Evolutionary conservation across 2,797 vertebrate species (phyloP).

Genomic region (Myotis myotis): DNA sequence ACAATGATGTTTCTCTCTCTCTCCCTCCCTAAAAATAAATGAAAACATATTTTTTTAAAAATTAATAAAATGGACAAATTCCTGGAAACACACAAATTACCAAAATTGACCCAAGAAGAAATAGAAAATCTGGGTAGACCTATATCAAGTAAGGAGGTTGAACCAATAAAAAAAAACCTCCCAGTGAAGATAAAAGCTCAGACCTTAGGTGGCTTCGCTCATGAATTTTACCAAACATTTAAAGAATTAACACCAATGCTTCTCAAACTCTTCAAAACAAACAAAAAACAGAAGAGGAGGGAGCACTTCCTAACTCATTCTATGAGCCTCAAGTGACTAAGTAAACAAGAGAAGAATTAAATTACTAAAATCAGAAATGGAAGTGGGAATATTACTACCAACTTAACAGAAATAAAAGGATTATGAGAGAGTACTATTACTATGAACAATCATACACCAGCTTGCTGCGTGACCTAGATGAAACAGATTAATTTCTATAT

Average conservation of each 20-base stretch:
- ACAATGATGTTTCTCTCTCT: not conserved
- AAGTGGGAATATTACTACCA: not conserved
- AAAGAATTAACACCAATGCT: not conserved
- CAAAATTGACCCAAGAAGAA: not conserved
- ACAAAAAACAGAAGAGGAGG: not conserved
- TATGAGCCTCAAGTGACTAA: not conserved
- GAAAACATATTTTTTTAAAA: not conserved
- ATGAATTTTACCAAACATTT: not conserved
- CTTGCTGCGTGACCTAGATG: not conserved
- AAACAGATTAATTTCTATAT: not conserved
- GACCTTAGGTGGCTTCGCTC: not conserved
- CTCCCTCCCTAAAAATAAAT: not conserved
- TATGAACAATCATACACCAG: rapidly evolving
- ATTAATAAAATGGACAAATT: not conserved
- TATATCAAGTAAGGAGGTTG: not conserved
- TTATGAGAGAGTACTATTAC: not conserved
- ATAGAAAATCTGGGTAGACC: not conserved
- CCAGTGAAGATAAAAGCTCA: not conserved
- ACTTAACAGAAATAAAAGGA: not conserved
- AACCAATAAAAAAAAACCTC: not conserved
- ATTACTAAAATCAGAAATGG: not conserved
- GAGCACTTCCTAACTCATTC: not conserved
- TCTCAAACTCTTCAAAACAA: not conserved
- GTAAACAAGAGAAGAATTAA: not conserved
- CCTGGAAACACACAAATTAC: not conserved